Percentiles rank a stretch among this genome's conserved stretches.
These are phyloP conservation scores for Nezara viridula DNA, from an alignment of 2,888 invertebrate species.

Conservation along the genomic window DNA sequence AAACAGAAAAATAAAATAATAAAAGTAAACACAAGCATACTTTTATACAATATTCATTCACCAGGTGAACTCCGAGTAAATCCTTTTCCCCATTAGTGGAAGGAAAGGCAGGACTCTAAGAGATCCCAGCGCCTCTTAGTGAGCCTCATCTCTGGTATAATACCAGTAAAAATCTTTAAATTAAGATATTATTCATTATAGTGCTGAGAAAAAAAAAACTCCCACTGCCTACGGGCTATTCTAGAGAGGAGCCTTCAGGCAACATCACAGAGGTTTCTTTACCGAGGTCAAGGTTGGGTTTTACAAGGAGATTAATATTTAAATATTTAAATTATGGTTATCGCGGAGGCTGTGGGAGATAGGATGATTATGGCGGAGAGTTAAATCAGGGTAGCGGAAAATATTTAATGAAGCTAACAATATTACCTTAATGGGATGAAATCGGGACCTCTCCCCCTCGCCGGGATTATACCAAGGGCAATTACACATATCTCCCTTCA, in stretches of 20 bases:
- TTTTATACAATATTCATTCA: too few relatives aligned
- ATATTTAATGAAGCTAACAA: conserved; percentile 48
- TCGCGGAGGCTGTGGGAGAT: conserved; percentile 3
- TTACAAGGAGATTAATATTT: conserved; percentile 32
- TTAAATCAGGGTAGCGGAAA: conserved; percentile 44
- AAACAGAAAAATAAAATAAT: too few relatives aligned
- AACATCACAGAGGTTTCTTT: background rate
- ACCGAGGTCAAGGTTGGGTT: conserved; percentile 17
- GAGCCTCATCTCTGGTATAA: too few relatives aligned
- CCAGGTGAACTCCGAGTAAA: too few relatives aligned
- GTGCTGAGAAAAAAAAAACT: too few relatives aligned
- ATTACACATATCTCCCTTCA: background rate
- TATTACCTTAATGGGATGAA: conserved; percentile 25
- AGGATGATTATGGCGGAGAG: conserved; percentile 33
- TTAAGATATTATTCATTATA: too few relatives aligned
- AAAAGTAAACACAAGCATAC: too few relatives aligned
- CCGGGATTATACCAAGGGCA: conserved; percentile 27
- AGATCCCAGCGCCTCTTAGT: too few relatives aligned
- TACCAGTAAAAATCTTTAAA: too few relatives aligned
- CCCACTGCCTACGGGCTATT: too few relatives aligned
- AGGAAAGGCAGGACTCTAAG: too few relatives aligned
- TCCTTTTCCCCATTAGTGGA: too few relatives aligned
- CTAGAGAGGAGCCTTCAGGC: background rate
- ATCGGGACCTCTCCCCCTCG: background rate
- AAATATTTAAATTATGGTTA: conserved; percentile 45